These are phyloP conservation scores for Seriola dumerili DNA, from an alignment of 2,113 vertebrate genomes.

Conservation along the genomic window DNA sequence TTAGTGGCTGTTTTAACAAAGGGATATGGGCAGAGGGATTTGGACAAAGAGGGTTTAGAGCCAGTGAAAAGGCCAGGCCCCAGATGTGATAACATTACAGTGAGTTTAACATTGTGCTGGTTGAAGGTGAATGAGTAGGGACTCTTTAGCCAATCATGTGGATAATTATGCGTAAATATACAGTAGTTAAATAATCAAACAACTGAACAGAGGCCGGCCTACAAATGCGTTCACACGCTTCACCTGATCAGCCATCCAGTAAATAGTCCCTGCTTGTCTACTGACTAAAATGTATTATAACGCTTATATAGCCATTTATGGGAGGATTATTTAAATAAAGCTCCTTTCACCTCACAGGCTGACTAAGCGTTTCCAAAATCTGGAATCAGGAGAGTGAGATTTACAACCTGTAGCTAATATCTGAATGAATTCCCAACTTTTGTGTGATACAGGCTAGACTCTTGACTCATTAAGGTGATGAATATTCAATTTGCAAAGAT, in stretches of 20 bases:
- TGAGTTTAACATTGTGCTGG: slow-evolving; percentile 65
- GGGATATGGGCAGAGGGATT: slow-evolving; percentile 69
- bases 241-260: slow-evolving; percentile 50
- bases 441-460: slow-evolving; percentile 50
- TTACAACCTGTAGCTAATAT: slow-evolving; percentile 73
- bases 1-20: slow-evolving; percentile 74
- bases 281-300: slow-evolving; percentile 49
- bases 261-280: slow-evolving; percentile 52
- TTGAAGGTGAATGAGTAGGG: slow-evolving; percentile 66
- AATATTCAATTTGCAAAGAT: slow-evolving; percentile 78
- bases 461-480: slow-evolving; percentile 72
- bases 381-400: slow-evolving; percentile 59
- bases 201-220: slow-evolving; percentile 10
- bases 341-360: slow-evolving; percentile 45
- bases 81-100: slow-evolving; percentile 69
- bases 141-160: slow-evolving; percentile 54
- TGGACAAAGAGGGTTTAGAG: slow-evolving; percentile 73
- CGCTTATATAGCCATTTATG: slow-evolving; percentile 41
- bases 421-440: slow-evolving; percentile 64
- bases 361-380: slow-evolving; percentile 63
- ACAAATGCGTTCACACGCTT: slow-evolving; percentile 11
- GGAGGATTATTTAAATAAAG: slow-evolving; percentile 65
- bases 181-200: slow-evolving; percentile 57
- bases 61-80: slow-evolving; percentile 63
- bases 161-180: slow-evolving; percentile 59